Evolutionary conservation across 2,113 vertebrate species (phyloP).

Genomic region (Hydrochoerus hydrochaeris): DNA sequence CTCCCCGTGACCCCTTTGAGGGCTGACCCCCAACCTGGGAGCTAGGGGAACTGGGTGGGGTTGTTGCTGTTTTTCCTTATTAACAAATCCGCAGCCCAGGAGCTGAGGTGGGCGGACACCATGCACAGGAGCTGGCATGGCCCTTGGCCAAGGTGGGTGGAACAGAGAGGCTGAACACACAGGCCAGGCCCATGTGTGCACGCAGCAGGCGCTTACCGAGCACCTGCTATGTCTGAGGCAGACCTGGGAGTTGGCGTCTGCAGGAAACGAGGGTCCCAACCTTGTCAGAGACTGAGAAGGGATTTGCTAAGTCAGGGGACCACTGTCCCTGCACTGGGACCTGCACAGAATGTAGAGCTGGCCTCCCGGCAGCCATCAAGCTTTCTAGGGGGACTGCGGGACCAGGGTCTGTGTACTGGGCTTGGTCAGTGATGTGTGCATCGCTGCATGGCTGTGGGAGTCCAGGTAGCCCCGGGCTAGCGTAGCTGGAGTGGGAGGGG

Average conservation of each 20-base stretch:
- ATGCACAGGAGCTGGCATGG: accelerated
- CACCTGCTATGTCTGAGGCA: not conserved
- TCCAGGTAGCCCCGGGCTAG: not conserved
- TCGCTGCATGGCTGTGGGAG: not conserved
- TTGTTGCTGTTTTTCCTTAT: not conserved
- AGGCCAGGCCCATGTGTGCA: accelerated
- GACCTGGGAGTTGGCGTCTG: not conserved
- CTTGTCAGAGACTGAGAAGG: not conserved
- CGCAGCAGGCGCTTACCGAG: not conserved
- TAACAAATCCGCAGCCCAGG: not conserved
- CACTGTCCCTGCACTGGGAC: not conserved
- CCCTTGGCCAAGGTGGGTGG: not conserved
- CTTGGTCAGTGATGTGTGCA: not conserved
- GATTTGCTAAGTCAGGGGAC: not conserved
- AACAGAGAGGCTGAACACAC: accelerated
- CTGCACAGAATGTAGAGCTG: not conserved
- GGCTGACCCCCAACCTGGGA: not conserved
- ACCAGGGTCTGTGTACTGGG: no score
- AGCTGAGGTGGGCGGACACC: not conserved
- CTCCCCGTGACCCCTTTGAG: not conserved
- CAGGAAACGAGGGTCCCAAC: not conserved
- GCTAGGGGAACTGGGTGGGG: not conserved
- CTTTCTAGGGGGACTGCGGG: no score
- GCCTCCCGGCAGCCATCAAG: not conserved
- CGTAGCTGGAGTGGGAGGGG: not conserved